phyloP scores from a whole-genome alignment of 2,113 vertebrate species.

The Seriola quinqueradiata region DNA sequence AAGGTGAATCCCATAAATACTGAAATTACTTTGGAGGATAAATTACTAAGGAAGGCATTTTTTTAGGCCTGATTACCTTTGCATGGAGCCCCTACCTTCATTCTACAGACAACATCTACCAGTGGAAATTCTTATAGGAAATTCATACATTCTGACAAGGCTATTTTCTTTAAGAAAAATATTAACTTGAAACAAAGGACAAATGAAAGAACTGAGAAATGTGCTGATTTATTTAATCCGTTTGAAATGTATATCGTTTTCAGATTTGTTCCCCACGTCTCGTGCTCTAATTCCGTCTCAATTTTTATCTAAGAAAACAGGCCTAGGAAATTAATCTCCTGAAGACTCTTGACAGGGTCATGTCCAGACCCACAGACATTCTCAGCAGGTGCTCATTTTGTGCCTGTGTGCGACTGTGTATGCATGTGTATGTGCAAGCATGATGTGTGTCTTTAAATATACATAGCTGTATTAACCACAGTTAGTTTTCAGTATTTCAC shows the following conservation, averaged over 20 bases:
- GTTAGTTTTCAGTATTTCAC: slow-evolving; percentile 22
- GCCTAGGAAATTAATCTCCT: slow-evolving; percentile 78
- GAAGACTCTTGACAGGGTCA: slow-evolving; percentile 78
- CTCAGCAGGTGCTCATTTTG: slow-evolving; percentile 70
- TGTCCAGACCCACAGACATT: slow-evolving; percentile 67
- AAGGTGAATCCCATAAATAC: slow-evolving; percentile 87
- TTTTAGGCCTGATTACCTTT: slow-evolving; percentile 69
- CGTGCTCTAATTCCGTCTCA: slow-evolving; percentile 59
- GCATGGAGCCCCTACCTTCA: slow-evolving; percentile 57
- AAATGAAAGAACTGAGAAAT: slow-evolving; percentile 69
- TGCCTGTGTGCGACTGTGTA: slow-evolving; percentile 37
- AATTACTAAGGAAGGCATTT: slow-evolving; percentile 75
- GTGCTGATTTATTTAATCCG: slow-evolving; percentile 78
- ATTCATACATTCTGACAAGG: slow-evolving; percentile 42
- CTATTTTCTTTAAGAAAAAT: slow-evolving; percentile 56
- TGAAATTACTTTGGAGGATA: slow-evolving; percentile 83
- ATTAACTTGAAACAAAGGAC: slow-evolving; percentile 72
- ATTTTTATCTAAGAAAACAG: slow-evolving; percentile 80
- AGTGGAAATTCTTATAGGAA: slow-evolving; percentile 42
- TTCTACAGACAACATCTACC: slow-evolving; percentile 58
- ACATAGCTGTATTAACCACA: slow-evolving; percentile 19
- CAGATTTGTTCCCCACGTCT: slow-evolving; percentile 64
- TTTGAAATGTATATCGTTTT: slow-evolving; percentile 76
- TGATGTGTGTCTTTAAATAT: slow-evolving; percentile 43
- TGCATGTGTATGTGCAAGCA: slow-evolving; percentile 23